Base-by-base conservation (phyloP, 2,888 invertebrate genomes). In the Ochropleura plecta region DNA sequence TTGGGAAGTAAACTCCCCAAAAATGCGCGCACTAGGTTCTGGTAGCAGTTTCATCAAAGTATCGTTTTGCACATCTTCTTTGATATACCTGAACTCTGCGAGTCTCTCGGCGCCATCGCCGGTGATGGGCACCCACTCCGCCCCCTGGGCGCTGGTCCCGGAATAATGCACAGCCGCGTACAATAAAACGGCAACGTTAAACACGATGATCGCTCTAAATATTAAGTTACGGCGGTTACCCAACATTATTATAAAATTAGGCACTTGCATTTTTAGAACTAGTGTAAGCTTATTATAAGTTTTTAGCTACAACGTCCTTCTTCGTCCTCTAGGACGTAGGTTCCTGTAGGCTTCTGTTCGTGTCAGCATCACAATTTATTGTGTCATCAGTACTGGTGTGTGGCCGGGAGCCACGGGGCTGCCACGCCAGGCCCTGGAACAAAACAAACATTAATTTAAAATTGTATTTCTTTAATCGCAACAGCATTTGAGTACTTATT, bases 181-280 rank as follows among this genome's bases (percentile, higher is more conserved):
- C 81, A 98, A 93, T 76, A 98, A 94, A 73, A 98, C 97, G 86
- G 97, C 97, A 83, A 98, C 97, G 92, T 98, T 98, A 87, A 98
- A 97, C 79, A 98, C 97, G 89, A 98, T 97, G 94, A 98, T 98
- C 93, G 98, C 97, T 88, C 98, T 97, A 92, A 98, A 97, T 94
- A 98, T 96, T 97, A 98, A 97, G 94, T 98, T 98, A 86, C 98
- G 97, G 82, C 95, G 94, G 88, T 95, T 96, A 83, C 92, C 93
- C 93, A 96, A 90, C 95, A 96, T 96, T 88, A 88, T 94, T 90
- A 88, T 84, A 89, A 89, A 84, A 90, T 92, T 93, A 95, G 95
- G 95, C 95, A 96, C 96, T 95, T 94, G 90, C 92, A 93, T 91
- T 94, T 93, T 92, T 81, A 86, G 83, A 93, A 93, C 92, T 93